phyloP scores from a whole-genome alignment of 2,797 vertebrate species.

The Microhierax caerulescens region DNA sequence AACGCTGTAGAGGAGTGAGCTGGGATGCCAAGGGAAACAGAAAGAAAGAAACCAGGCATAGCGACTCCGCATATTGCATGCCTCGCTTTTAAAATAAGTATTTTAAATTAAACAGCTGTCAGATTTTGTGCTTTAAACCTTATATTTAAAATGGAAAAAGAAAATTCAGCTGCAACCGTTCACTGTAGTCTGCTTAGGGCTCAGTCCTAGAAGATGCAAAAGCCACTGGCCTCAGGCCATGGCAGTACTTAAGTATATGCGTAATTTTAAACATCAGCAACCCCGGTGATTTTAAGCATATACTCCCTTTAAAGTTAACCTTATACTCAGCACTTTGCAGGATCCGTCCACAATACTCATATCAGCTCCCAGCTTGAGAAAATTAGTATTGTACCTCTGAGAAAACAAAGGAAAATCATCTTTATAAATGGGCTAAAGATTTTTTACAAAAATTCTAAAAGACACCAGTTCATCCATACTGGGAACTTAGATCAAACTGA shows the following conservation, averaged over 20 bases:
- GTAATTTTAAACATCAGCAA: constrained; percentile 41
- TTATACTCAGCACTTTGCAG: constrained; percentile 45
- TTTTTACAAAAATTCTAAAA: background rate
- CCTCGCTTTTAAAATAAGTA: background rate
- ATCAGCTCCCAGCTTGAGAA: background rate
- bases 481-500: background rate
- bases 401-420: constrained; percentile 31
- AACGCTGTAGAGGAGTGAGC: background rate
- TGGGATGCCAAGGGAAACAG: background rate
- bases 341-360: background rate
- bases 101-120: constrained; percentile 15
- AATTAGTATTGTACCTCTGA: background rate
- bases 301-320: constrained; percentile 56
- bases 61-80: background rate
- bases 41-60: background rate
- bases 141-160: background rate
- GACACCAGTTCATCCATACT: background rate
- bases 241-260: background rate
- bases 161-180: background rate
- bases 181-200: background rate
- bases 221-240: constrained; percentile 31
- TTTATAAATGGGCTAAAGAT: background rate
- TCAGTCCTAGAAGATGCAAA: constrained; percentile 16
- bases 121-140: constrained; percentile 42
- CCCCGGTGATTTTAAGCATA: background rate